Base-by-base conservation (phyloP, 1,140 invertebrate species). In the Medauroidea extradentata region DNA sequence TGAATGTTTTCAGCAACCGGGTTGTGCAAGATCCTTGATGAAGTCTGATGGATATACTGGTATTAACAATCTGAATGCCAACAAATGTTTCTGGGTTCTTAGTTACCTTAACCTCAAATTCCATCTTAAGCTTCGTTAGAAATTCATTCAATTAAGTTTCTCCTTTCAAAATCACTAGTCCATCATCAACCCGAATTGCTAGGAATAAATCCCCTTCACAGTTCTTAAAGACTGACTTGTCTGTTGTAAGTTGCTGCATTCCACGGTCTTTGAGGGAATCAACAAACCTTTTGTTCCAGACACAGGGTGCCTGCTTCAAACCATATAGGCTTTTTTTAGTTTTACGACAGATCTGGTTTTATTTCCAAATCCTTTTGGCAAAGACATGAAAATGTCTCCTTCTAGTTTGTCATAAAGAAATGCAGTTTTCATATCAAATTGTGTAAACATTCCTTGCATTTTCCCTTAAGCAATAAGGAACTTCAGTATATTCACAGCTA, bases 311-410 rank as follows among this genome's bases (percentile, higher is more conserved):
- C 61, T 80, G 75, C 60, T 77, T 75, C 5, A 79, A 53, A 3
- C 72, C 73, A 61, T 78, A 78, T 7, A 79, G 14, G 67, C 69
- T 61, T 73, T 75, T 24, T 67, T 69, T 11, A 80, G 54, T 63
- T 52, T 64, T 19, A 62, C 73, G 53, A 70, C 65, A 64, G 48
- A 62, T 21, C 25, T 60, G 51, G 18, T 29, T 11, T 65, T 34
- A 27, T 65, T 61, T 27, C 68, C 59, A 52, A 70, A 75, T 14
- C 73, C 73, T 62, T 76, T 65, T 48, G 77, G 75, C 49, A 69
- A 52, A 57, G 63, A 29, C 67, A 78, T 72, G 52, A 66, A 79
- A 1, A 79, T 69, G 21, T 65, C 67, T 65, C 79, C 77, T 21
- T 77, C 60, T 4, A 78, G 42, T 5, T 68, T 41, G 0, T 71